phyloP scores from a whole-genome alignment of 2,113 vertebrate species.

The Solenodon paradoxus region DNA sequence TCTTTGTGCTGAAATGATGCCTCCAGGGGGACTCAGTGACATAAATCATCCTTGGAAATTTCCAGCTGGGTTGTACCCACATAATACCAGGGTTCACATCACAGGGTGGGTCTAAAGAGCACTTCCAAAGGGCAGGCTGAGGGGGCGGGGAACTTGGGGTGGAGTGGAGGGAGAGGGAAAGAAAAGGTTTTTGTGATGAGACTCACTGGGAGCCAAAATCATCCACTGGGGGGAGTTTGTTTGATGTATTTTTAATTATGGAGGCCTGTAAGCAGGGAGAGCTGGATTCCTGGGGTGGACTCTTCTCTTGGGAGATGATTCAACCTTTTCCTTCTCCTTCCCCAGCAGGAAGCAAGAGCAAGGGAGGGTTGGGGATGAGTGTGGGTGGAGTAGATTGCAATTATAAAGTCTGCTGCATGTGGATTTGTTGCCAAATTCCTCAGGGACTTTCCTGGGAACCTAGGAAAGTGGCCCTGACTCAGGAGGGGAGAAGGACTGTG shows the following conservation, averaged over 20 bases:
- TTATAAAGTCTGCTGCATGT: not conserved
- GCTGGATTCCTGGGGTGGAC: not conserved
- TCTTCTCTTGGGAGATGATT: not conserved
- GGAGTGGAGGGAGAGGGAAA: not conserved
- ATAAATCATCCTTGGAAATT: constrained; percentile 50
- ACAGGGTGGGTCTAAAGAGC: not conserved
- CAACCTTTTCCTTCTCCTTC: not conserved
- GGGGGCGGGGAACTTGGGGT: not conserved
- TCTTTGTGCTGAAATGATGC: not conserved
- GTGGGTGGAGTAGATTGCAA: not conserved
- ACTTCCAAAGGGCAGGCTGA: constrained; percentile 34
- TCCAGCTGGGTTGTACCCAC: not conserved
- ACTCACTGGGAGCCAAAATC: not conserved
- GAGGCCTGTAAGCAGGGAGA: not conserved
- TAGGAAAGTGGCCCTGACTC: not conserved
- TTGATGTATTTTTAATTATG: constrained; percentile 55
- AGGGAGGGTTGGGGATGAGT: not conserved
- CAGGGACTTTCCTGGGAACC: not conserved
- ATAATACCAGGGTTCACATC: constrained; percentile 53
- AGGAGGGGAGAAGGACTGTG: not conserved
- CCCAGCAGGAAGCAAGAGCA: not conserved
- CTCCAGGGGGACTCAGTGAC: not conserved
- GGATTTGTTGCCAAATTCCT: not conserved
- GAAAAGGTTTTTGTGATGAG: constrained; percentile 36
- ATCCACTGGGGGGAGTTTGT: not conserved